Conservation (phyloP, 1,140 invertebrate genomes). For the Pseudomyrmex flavicornis region DNA sequence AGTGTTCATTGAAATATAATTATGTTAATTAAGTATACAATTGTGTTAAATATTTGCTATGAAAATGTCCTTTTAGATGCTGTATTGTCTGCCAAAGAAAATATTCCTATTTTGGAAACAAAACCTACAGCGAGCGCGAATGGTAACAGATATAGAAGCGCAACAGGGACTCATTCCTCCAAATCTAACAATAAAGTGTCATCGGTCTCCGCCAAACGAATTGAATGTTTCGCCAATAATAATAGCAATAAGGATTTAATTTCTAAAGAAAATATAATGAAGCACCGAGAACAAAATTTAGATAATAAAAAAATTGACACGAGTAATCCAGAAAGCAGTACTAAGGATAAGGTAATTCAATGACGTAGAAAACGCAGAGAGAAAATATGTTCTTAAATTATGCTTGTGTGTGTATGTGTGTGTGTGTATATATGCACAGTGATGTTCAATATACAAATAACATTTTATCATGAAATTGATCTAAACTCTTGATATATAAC, state of each 20-base stretch:
- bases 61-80: slow-evolving; percentile 67
- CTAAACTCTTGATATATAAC: too few relatives aligned
- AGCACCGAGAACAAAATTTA: slow-evolving; percentile 54
- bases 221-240: slow-evolving; percentile 60
- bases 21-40: slow-evolving; percentile 24
- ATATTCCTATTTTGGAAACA: slow-evolving; percentile 77
- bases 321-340: slow-evolving; percentile 60
- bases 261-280: slow-evolving; percentile 57
- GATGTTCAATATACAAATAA: too few relatives aligned
- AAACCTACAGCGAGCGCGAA: slow-evolving; percentile 50
- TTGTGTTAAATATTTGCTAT: slow-evolving; percentile 40
- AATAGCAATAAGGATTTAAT: slow-evolving; percentile 62
- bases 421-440: too few relatives aligned
- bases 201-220: slow-evolving; percentile 61
- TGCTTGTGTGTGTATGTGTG: background rate
- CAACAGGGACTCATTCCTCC: slow-evolving; percentile 74
- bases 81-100: slow-evolving; percentile 78
- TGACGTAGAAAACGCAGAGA: background rate
- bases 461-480: too few relatives aligned
- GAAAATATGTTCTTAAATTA: background rate
- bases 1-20: slow-evolving; percentile 24
- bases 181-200: slow-evolving; percentile 69
- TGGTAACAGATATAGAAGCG: slow-evolving; percentile 67
- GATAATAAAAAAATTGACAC: slow-evolving; percentile 73
- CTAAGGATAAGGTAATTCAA: slow-evolving; percentile 75